Conservation (phyloP, 1,140 invertebrate species). For the Tetramorium simillimum region DNA sequence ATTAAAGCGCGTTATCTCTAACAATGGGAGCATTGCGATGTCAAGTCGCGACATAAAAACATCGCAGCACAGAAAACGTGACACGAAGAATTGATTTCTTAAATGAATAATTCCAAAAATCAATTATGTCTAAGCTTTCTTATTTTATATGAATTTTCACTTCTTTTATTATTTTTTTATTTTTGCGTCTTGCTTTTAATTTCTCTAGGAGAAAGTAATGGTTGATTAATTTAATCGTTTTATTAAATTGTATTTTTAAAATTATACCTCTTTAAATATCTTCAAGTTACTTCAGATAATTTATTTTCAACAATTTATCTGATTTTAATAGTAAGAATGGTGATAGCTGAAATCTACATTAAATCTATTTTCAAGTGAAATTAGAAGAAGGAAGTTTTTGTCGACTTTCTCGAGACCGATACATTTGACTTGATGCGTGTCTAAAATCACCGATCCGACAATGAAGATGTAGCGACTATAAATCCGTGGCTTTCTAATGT, state of each 20-base stretch:
- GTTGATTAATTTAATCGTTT: not conserved
- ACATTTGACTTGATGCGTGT: constrained; percentile 44
- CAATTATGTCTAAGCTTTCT: not conserved
- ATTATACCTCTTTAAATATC: not conserved
- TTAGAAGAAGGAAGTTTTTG: constrained; percentile 21
- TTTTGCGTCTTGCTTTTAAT: not conserved
- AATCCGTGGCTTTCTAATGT: constrained; percentile 39
- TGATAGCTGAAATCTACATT: not conserved
- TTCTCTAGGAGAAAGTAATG: not conserved
- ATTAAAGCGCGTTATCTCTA: not conserved
- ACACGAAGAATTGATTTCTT: not conserved
- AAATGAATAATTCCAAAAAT: constrained; percentile 2
- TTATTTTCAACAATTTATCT: not conserved
- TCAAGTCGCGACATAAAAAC: not conserved
- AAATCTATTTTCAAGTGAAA: constrained; percentile 1
- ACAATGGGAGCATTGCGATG: not conserved
- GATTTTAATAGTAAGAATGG: not conserved
- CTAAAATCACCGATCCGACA: constrained; percentile 26
- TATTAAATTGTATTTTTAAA: not conserved
- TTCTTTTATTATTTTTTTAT: constrained; percentile 4
- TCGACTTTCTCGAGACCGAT: constrained; percentile 43
- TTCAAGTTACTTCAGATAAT: not conserved
- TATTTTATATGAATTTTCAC: not conserved
- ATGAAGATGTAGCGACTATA: constrained; percentile 15
- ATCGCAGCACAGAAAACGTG: not conserved